phyloP scores from a whole-genome alignment of 2,888 invertebrate species.

The Parasteatoda lunata region DNA sequence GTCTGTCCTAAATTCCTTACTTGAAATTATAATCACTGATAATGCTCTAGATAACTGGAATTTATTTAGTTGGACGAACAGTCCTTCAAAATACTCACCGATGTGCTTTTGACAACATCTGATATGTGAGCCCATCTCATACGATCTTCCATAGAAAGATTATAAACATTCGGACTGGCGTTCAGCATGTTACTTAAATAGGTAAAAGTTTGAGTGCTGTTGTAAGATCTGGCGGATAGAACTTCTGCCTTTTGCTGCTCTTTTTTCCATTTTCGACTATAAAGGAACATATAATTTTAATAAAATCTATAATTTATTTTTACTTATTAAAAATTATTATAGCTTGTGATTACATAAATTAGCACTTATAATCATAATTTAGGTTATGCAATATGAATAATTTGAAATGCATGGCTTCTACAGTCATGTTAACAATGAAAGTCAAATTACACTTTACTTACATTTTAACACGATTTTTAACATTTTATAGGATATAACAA shows the following conservation, averaged over 20 bases:
- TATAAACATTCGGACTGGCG: slow-evolving; percentile 76
- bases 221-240: slow-evolving; percentile 84
- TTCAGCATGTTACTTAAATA: slow-evolving; percentile 70
- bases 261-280: slow-evolving; percentile 89
- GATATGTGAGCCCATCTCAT: slow-evolving; percentile 92
- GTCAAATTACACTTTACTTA: too few species aligned
- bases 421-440: too few species aligned
- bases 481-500: too few species aligned
- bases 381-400: too few species aligned
- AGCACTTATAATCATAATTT: too few species aligned
- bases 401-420: too few species aligned
- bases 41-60: neutral
- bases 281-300: too few species aligned
- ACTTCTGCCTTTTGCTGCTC: slow-evolving; percentile 84
- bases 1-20: neutral
- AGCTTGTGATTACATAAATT: too few species aligned
- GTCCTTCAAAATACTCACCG: slow-evolving; percentile 70
- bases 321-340: too few species aligned
- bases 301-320: too few species aligned
- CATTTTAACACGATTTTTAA: too few species aligned
- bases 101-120: slow-evolving; percentile 77
- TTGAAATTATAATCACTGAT: neutral
- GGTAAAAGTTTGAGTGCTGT: slow-evolving; percentile 81
- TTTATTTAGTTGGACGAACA: neutral
- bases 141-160: slow-evolving; percentile 85